Conservation (phyloP, 2,113 vertebrate species). For the Microcebus lehilahytsara region DNA sequence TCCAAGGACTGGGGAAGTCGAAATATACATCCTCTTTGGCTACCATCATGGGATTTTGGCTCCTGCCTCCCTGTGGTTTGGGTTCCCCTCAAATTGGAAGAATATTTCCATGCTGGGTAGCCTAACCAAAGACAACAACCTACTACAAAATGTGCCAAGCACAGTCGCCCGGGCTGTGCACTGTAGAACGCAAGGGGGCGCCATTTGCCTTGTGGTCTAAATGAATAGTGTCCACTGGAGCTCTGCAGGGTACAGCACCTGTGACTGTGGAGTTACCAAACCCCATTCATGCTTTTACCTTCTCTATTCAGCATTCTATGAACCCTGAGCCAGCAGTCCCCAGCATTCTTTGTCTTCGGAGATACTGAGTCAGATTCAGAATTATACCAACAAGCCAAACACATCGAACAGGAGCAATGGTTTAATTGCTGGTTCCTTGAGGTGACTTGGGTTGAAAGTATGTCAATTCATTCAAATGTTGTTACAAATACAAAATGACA, state of each 20-base stretch:
- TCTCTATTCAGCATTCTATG: not conserved
- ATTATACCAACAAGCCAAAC: not conserved
- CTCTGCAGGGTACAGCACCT: not conserved
- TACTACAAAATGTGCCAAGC: not conserved
- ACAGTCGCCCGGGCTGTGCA: not conserved
- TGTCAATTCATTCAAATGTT: not conserved
- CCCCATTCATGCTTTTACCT: fast-evolving
- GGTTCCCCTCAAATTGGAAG: not conserved
- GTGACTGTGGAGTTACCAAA: not conserved
- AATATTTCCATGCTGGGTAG: not conserved
- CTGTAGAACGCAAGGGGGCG: not conserved
- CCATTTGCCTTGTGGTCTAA: not conserved
- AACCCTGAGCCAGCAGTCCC: not conserved
- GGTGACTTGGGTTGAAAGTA: constrained; percentile 5
- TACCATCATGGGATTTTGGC: not conserved
- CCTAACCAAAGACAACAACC: not conserved
- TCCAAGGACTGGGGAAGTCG: not conserved
- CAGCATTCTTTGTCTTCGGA: not conserved
- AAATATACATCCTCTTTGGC: not conserved
- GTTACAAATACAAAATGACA: constrained; percentile 9
- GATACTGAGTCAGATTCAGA: not conserved
- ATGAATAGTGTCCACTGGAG: fast-evolving
- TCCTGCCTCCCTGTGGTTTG: not conserved
- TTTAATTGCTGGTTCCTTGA: not conserved
- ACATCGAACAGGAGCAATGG: not conserved